Evolutionary conservation across 2,888 invertebrate species (phyloP).

Genomic region (Calliopum simillimum): DNA sequence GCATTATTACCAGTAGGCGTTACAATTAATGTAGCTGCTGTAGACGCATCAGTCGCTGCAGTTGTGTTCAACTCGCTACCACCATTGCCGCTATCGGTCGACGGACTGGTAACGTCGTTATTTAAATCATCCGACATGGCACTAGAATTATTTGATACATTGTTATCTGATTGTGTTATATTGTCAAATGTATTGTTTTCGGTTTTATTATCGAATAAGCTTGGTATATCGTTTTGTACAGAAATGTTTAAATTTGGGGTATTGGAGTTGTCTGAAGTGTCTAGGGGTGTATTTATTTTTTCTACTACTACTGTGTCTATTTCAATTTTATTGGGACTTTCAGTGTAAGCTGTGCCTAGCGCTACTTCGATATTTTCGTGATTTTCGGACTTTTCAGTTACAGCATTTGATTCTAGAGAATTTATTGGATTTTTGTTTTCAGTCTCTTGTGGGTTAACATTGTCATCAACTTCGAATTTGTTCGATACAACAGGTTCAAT

Average conservation of each 20-base stretch:
- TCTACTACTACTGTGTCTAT: too few relatives aligned
- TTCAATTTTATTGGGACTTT: neutral
- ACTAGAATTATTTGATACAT: slow-evolving; percentile 51
- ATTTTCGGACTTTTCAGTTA: neutral
- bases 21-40: slow-evolving; percentile 51
- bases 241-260: too few relatives aligned
- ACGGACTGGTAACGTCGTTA: slow-evolving; percentile 46
- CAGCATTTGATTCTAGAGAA: neutral
- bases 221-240: neutral
- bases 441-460: too few relatives aligned
- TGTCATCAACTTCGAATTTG: too few relatives aligned
- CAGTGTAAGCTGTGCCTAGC: neutral
- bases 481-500: too few relatives aligned
- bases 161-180: neutral
- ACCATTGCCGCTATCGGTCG: slow-evolving; percentile 52
- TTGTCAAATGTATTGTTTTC: too few relatives aligned
- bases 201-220: too few relatives aligned
- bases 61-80: slow-evolving; percentile 43
- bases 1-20: slow-evolving; percentile 69
- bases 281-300: neutral
- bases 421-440: neutral
- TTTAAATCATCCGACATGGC: slow-evolving; percentile 29
- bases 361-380: neutral
- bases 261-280: neutral
- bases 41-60: slow-evolving; percentile 24